Evolutionary conservation across 2,113 vertebrate genomes (phyloP), one percentile per base, ranked within the genome.

Genomic region (Apistogramma diplotaenia): DNA sequence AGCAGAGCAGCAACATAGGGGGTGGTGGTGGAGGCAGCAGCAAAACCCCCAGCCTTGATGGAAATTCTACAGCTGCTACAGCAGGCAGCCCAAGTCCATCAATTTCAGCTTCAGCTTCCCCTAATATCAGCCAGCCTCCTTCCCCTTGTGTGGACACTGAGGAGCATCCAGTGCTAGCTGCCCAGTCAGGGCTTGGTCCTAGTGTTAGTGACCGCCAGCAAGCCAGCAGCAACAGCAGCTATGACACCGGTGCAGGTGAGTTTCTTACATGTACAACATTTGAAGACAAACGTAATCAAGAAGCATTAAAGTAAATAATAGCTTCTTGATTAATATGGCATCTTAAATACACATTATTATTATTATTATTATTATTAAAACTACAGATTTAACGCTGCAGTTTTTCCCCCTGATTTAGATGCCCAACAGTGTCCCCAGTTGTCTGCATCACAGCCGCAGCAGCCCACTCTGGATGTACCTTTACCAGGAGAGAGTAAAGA

Each of bases 211-310:
- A 94, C 7, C 83, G 93, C 37, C 92, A 95, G 79, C 87, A 95
- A 62, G 94, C 92, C n/a, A 94, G 90, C 89, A 95, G 95, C 95
- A 96, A 95, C 91, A 95, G 96, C 92, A 97, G 95, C 93, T 95
- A 96, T 2, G 97, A 97, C 85, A 93, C 95, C 53, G 92, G 83
- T 74, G 88, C 95, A 76, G 97, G 97, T 97, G 87, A 79, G 88
- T 88, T 74, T 57, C 18, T 27, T 3, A 62, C 12, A 16, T 58
- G 54, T 16, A 74, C 40, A 25, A 57, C 9, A 21, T 23, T 18
- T 75, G 25, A 29, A 58, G 43, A 29, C 23, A 70, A 49, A 46
- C 25, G 5, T 4, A 18, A 51, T 51, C 10, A 51, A 70, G 40
- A 70, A 49, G 16, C 25, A 29, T 29, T 51, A 18, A 29, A 70